Conservation (phyloP, 1,140 invertebrate species). For the Tribolium castaneum region DNA sequence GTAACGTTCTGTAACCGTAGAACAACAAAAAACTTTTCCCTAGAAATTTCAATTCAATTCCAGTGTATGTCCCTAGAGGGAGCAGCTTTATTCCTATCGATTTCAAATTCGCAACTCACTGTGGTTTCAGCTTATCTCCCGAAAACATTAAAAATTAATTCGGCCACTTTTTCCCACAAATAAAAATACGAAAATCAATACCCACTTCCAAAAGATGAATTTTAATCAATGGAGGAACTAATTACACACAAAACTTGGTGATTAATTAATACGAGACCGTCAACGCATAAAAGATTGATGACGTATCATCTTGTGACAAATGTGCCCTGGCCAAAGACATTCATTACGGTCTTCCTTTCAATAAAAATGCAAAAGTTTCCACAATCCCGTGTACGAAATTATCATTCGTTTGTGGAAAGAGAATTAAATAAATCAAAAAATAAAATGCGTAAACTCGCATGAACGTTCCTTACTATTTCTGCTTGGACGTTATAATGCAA, state of each 20-base stretch:
- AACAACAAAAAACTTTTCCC: conserved; percentile 26
- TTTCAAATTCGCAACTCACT: conserved; percentile 32
- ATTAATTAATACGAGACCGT: conserved; percentile 1
- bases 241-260: conserved; percentile 4
- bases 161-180: not conserved
- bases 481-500: not conserved
- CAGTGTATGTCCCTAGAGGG: conserved; percentile 24
- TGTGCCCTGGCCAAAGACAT: no score
- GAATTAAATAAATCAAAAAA: not conserved
- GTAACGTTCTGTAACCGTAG: not conserved
- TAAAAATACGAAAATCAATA: conserved; percentile 29
- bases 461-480: not conserved
- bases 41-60: conserved; percentile 35
- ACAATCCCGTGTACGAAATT: not conserved
- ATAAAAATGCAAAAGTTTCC: not conserved
- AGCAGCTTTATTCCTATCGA: conserved; percentile 29
- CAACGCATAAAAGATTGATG: conserved; percentile 13
- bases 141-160: conserved; percentile 33
- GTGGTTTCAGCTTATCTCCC: conserved; percentile 22
- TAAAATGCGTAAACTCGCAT: not conserved
- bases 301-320: not conserved
- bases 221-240: conserved; percentile 10
- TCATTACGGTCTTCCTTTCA: no score
- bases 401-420: not conserved
- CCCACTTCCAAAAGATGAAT: not conserved